These are phyloP conservation scores for Ceyx margarethae DNA, from an alignment of 2,113 vertebrate genomes.

Conservation along the genomic window DNA sequence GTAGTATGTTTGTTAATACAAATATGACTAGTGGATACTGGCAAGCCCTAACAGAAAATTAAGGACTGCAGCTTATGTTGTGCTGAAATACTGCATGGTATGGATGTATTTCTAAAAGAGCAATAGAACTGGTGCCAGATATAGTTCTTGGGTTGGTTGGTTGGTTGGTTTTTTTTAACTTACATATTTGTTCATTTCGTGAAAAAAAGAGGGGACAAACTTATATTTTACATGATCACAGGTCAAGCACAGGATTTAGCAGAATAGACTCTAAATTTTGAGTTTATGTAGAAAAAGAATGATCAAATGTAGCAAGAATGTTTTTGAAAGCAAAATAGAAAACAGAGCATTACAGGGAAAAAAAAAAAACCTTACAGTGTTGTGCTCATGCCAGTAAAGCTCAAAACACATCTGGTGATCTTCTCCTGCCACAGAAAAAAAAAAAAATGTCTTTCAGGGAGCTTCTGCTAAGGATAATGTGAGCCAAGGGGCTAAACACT, in stretches of 20 bases:
- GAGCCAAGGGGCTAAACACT: not conserved
- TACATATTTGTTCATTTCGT: not conserved
- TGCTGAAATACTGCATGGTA: not conserved
- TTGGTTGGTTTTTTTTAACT: not conserved
- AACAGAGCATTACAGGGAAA: not conserved
- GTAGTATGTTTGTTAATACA: not conserved
- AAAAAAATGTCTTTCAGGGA: not conserved
- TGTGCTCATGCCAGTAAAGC: not conserved
- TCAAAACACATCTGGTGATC: constrained; percentile 11
- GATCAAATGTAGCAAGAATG: constrained; percentile 31
- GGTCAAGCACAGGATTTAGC: not conserved
- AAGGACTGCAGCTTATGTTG: not conserved
- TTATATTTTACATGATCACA: not conserved
- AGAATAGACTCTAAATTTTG: not conserved
- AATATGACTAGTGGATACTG: not conserved
- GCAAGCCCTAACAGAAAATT: not conserved
- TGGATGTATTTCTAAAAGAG: not conserved
- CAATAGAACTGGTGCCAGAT: not conserved
- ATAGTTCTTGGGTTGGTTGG: not conserved
- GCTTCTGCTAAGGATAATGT: not conserved
- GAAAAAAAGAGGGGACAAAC: accelerated
- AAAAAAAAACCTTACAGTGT: not conserved
- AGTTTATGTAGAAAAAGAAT: not conserved
- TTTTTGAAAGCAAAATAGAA: constrained; percentile 37
- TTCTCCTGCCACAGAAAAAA: not conserved